Percentiles rank a stretch among this genome's conserved stretches.
Conservation (phyloP, 2,888 invertebrate species). For the Mythimna pallens region DNA sequence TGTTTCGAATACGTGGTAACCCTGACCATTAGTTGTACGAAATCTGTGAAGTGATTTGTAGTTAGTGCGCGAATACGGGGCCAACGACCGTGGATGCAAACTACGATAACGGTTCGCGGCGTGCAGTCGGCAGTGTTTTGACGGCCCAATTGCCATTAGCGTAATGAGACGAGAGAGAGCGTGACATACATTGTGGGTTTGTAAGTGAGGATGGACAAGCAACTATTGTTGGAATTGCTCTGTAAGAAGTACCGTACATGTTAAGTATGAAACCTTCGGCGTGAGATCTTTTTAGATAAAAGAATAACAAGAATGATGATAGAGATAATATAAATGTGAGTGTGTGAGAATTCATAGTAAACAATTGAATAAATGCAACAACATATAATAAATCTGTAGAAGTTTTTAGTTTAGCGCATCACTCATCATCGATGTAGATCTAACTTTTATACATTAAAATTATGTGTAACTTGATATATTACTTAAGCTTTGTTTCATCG, state of each 20-base stretch:
- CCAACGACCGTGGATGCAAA: conserved; percentile 83
- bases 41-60: conserved; percentile 85
- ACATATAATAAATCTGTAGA: no score
- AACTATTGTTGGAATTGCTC: conserved; percentile 36
- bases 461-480: no score
- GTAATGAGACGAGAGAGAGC: conserved; percentile 70
- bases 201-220: conserved; percentile 45
- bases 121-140: conserved; percentile 76
- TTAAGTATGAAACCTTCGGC: conserved; percentile 3
- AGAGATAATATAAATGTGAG: neutral
- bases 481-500: no score
- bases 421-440: no score
- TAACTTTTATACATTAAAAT: no score
- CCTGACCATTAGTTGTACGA: conserved; percentile 77
- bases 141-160: conserved; percentile 76
- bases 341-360: no score
- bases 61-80: conserved; percentile 80
- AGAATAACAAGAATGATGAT: neutral
- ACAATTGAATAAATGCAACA: neutral
- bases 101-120: conserved; percentile 80
- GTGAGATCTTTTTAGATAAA: conserved; percentile 2
- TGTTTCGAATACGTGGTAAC: conserved; percentile 57
- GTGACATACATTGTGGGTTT: conserved; percentile 60
- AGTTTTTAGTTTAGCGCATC: no score
- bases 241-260: conserved; percentile 5